Evolutionary conservation across 2,888 invertebrate genomes (phyloP).

Genomic region (Temnothorax ravouxi): DNA sequence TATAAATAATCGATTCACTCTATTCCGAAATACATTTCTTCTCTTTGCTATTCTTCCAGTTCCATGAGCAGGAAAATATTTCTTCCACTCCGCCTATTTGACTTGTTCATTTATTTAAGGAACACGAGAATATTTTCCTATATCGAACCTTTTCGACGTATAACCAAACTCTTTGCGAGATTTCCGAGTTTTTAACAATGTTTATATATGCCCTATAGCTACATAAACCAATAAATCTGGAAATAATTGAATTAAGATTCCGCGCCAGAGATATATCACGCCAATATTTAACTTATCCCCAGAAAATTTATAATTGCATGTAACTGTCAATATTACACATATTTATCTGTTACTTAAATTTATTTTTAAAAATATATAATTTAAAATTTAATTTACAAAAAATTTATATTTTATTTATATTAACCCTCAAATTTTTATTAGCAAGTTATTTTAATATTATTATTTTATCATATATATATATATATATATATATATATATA

Average conservation of each 20-base stretch:
- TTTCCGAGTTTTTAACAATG: conserved; percentile 9
- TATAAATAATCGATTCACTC: conserved; percentile 7
- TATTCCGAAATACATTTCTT: background rate
- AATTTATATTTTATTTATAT: background rate
- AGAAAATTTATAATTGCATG: background rate
- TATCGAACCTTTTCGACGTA: background rate
- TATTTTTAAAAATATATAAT: background rate
- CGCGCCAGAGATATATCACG: background rate
- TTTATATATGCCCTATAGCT: background rate
- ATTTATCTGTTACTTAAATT: background rate
- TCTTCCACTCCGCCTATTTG: conserved; percentile 9
- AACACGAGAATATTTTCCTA: background rate
- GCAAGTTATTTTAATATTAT: background rate
- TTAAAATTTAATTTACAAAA: background rate
- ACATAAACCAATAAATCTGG: background rate
- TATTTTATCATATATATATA: background rate
- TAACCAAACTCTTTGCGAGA: background rate
- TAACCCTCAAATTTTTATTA: background rate
- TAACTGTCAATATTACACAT: background rate
- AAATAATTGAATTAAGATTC: conserved; percentile 18
- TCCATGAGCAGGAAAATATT: background rate
- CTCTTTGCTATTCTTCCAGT: background rate
- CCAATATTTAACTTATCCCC: background rate
- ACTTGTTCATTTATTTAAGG: conserved; percentile 15
- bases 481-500: no score